Evolutionary conservation across 2,113 vertebrate genomes (phyloP).

Genomic region (mouse (Mus musculus)): DNA sequence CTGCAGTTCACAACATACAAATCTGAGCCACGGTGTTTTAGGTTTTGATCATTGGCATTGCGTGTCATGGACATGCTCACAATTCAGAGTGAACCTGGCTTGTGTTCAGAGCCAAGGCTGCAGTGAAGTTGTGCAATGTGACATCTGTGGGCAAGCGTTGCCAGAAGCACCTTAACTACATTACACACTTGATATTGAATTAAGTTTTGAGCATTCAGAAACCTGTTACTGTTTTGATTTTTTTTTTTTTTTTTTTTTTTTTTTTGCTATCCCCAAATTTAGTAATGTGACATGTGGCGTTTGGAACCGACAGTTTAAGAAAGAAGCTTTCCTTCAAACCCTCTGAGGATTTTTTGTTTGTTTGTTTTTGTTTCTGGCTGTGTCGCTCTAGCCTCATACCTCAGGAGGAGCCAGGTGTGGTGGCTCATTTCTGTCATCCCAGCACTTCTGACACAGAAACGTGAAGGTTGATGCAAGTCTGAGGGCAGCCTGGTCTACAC

Average conservation of each 20-base stretch:
- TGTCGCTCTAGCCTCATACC: neutral
- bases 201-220: neutral
- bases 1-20: neutral
- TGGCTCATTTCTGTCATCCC: neutral
- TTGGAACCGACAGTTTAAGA: neutral
- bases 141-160: neutral
- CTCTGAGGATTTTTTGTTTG: neutral
- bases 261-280: neutral
- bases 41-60: neutral
- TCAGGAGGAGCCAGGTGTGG: neutral
- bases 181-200: neutral
- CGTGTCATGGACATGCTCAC: neutral
- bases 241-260: neutral
- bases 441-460: neutral
- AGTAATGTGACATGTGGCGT: neutral
- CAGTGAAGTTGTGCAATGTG: neutral
- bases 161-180: neutral
- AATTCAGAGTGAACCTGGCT: neutral
- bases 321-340: neutral
- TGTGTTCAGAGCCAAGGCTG: neutral
- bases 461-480: neutral
- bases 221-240: neutral
- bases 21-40: neutral
- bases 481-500: neutral
- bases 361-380: neutral